phyloP scores from a whole-genome alignment of 2,113 vertebrate species.

The Callithrix jacchus region DNA sequence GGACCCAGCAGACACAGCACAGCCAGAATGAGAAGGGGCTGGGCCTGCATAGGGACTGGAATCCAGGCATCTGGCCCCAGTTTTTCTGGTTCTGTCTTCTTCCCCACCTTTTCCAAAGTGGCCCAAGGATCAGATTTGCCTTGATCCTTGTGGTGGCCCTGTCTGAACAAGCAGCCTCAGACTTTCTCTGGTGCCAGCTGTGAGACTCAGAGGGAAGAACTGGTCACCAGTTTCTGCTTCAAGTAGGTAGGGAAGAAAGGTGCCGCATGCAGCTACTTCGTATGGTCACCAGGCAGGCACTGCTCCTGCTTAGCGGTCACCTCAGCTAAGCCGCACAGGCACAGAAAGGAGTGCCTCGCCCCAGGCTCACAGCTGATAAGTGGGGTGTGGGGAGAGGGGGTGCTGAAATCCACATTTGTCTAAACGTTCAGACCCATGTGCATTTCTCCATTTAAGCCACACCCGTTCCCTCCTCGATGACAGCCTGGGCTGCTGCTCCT shows the following conservation, averaged over 20 bases:
- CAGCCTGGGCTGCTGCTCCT: background rate
- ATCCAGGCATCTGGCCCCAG: background rate
- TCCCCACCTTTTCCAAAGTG: background rate
- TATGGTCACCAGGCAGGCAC: background rate
- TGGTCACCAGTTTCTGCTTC: background rate
- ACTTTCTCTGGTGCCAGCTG: background rate
- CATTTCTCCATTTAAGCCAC: background rate
- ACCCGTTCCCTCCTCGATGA: background rate
- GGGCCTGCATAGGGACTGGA: background rate
- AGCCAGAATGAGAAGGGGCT: background rate
- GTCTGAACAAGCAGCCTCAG: background rate
- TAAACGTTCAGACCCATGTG: background rate
- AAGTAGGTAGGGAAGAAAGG: background rate
- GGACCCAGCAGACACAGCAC: background rate
- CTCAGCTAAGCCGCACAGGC: background rate
- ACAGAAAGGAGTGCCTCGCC: background rate
- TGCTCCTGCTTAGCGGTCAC: background rate
- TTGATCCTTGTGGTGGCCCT: background rate
- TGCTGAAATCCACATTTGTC: background rate
- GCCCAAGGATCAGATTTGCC: background rate
- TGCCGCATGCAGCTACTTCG: background rate
- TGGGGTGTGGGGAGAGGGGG: background rate
- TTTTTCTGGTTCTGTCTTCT: background rate
- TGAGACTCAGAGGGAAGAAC: background rate
- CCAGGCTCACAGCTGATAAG: background rate